Conservation (phyloP, 2,113 vertebrate species). For the Panurus biarmicus region DNA sequence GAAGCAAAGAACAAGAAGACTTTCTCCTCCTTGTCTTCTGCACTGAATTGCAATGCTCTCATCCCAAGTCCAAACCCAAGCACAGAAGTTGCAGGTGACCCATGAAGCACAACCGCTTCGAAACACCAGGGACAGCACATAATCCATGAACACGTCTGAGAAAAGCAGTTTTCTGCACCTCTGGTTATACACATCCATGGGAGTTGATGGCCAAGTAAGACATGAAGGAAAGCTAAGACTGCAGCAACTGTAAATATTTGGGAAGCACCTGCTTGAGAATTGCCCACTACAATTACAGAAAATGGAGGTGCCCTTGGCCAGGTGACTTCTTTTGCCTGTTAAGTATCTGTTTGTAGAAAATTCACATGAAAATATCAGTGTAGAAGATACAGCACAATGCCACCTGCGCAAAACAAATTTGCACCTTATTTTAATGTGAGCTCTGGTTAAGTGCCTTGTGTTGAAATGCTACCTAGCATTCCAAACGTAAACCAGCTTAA, state of each 20-base stretch:
- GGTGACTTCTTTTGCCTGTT: background rate
- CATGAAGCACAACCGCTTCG: background rate
- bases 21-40: background rate
- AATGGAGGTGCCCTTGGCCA: background rate
- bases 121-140: rapidly evolving
- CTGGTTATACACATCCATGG: background rate
- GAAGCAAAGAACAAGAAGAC: background rate
- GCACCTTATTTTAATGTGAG: background rate
- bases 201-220: background rate
- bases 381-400: background rate
- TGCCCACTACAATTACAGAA: background rate
- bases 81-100: background rate
- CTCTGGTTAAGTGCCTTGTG: slow-evolving; percentile 1
- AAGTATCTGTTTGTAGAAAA: background rate
- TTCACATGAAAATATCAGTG: background rate
- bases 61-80: background rate
- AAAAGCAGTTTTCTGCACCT: background rate
- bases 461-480: slow-evolving; percentile 20
- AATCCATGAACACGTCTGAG: background rate
- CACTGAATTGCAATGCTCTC: background rate
- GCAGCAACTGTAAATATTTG: background rate
- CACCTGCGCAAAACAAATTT: background rate
- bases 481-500: slow-evolving; percentile 15
- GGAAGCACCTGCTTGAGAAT: background rate
- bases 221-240: background rate